Conservation (phyloP, 2,888 invertebrate species). For the Koerneria pararmatus region DNA sequence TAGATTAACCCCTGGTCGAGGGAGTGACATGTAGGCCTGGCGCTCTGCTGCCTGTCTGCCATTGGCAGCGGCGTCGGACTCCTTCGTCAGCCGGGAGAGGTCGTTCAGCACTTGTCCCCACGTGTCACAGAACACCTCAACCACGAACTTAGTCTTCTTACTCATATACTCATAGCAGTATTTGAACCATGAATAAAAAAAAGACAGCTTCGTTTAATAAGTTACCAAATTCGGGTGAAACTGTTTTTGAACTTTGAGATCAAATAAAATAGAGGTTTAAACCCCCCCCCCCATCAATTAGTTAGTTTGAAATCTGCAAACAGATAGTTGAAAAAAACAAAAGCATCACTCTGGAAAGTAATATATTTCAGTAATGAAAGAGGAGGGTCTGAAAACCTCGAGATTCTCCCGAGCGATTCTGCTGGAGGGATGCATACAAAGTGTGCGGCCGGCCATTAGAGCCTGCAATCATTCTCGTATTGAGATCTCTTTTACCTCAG, state of each 20-base stretch:
- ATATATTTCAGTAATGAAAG: conserved; percentile 28
- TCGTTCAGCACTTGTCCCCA: conserved; percentile 68
- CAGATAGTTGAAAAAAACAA: too few relatives aligned
- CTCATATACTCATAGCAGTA: too few relatives aligned
- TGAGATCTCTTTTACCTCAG: too few relatives aligned
- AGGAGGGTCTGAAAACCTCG: conserved; percentile 56
- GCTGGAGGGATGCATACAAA: conserved; percentile 84
- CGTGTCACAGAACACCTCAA: conserved; percentile 55
- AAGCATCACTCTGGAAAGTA: too few relatives aligned
- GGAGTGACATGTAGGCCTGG: conserved; percentile 85
- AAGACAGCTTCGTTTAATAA: too few relatives aligned
- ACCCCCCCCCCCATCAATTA: too few relatives aligned
- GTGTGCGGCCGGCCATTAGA: conserved; percentile 84
- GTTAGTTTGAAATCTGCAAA: too few relatives aligned
- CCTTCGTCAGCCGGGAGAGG: conserved; percentile 68
- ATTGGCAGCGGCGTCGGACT: conserved; percentile 56
- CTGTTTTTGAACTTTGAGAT: too few relatives aligned
- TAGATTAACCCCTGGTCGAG: conserved; percentile 79
- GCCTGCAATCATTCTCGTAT: conserved; percentile 67
- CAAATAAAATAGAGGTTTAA: too few relatives aligned
- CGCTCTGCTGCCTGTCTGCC: conserved; percentile 66
- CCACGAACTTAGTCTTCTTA: neutral
- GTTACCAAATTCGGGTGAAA: too few relatives aligned
- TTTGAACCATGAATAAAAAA: too few relatives aligned
- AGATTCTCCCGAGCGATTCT: conserved; percentile 81